Evolutionary conservation across 2,797 vertebrate genomes (phyloP).

Genomic region (Rhinatrema bivittatum): DNA sequence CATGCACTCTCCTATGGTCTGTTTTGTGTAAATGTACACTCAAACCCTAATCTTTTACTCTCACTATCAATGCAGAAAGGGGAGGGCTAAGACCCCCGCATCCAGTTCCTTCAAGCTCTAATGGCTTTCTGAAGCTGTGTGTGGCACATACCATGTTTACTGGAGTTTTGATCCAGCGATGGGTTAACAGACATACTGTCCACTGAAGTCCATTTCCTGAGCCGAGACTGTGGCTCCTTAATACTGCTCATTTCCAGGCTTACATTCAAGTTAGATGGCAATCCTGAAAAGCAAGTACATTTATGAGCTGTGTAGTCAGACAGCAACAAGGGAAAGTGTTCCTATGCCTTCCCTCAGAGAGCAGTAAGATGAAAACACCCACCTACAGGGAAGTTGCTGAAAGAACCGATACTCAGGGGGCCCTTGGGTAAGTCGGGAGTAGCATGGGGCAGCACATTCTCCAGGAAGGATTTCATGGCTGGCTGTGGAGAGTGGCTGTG

Average conservation of each 20-base stretch:
- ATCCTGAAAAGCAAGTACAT: slow-evolving; percentile 68
- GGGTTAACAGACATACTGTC: slow-evolving; percentile 81
- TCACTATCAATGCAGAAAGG: no score
- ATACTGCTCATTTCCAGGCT: slow-evolving; percentile 85
- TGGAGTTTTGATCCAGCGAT: slow-evolving; percentile 90
- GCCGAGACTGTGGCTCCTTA: slow-evolving; percentile 94
- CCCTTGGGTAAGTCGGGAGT: slow-evolving; percentile 89
- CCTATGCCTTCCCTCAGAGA: no score
- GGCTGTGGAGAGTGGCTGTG: slow-evolving; percentile 65
- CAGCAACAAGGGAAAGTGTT: no score
- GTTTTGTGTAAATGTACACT: no score
- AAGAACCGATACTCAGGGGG: slow-evolving; percentile 72
- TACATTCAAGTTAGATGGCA: slow-evolving; percentile 98
- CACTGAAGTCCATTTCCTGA: slow-evolving; percentile 92
- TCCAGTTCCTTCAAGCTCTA: no score
- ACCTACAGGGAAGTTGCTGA: slow-evolving; percentile 94
- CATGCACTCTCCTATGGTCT: no score
- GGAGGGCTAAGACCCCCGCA: no score
- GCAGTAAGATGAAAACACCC: slow-evolving; percentile 30
- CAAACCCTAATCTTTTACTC: no score
- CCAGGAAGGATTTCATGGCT: slow-evolving; percentile 80
- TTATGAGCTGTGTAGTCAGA: no score
- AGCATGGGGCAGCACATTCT: slow-evolving; percentile 79
- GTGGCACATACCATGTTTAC: slow-evolving; percentile 97
- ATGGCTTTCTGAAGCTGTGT: no score